Percentiles rank a stretch among this genome's conserved stretches.
phyloP scores from a whole-genome alignment of 2,113 vertebrate species.

The Colossoma macropomum region DNA sequence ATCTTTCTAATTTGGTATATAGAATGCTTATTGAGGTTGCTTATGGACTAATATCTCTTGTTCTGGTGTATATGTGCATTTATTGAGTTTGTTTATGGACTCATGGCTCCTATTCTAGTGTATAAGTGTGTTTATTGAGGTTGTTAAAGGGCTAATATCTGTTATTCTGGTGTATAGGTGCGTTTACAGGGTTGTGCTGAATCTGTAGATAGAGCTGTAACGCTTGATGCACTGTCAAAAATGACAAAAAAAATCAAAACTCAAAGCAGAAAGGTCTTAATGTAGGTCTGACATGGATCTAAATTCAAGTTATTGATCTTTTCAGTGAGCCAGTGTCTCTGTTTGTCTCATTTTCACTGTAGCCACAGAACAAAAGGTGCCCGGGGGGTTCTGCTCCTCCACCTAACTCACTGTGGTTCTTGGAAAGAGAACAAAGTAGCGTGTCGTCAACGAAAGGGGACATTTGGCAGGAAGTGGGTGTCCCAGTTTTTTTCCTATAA shows the following conservation, averaged over 20 bases:
- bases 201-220: not conserved
- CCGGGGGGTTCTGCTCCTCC: not conserved
- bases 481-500: slow-evolving; percentile 17
- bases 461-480: not conserved
- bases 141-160: not conserved
- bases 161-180: too few relatives aligned
- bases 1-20: not conserved
- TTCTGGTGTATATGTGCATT: not conserved
- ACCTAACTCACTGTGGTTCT: slow-evolving; percentile 19
- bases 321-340: not conserved
- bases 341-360: not conserved
- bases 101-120: not conserved
- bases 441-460: not conserved
- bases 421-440: slow-evolving; percentile 32
- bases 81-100: not conserved
- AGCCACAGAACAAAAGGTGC: not conserved
- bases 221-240: not conserved
- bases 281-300: not conserved
- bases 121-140: not conserved
- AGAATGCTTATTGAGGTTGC: not conserved
- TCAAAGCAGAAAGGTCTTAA: not conserved
- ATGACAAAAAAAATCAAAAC: not conserved
- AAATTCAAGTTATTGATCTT: not conserved
- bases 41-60: not conserved
- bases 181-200: too few relatives aligned